Evolutionary conservation across 2,797 vertebrate species (phyloP), one percentile per base, ranked within the genome.

Genomic region (Rhinichthys osculus): DNA sequence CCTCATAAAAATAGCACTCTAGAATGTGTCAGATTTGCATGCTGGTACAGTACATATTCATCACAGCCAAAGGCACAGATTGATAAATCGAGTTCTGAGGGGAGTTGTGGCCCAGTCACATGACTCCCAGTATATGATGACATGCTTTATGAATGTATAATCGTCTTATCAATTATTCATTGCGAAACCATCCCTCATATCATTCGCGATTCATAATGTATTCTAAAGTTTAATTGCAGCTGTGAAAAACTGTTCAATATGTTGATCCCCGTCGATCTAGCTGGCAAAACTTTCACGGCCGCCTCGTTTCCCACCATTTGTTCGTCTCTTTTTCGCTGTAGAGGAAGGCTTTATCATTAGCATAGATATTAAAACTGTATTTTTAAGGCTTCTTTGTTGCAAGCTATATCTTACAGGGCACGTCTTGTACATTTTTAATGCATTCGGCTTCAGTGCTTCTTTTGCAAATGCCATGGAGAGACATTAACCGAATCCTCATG

Each of bases 341-440:
- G 74, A 86, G 83, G 78, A 83, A 78, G 81, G 70, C 59, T 74
- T 82, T 44, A 83, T 73, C 78, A 90, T 90, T 86, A 89, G 77
- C 87, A 88, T 88, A 87, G 82, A 88, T 91, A 89, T 90, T 90
- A 90, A 90, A 90, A 85, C 70, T 80, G 82, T 82, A 74, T 84
- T 86, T 89, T 82, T 50, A 59, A 69, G 59, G 27, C 40, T 54
- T 54, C 35, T 82, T 80, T 87, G 88, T 76, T 85, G 72, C 57
- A 30, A 73, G 73, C 83, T 84, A 77, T 70, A 84, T 78, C 76
- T 84, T 84, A 82, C 71, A 59, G 67, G 59, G 71, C 40, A 50
- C 17, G 57, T 88, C 81, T 83, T 88, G 81, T 79, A 78, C 64
- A 78, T 80, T 85, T 77, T 85, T 88, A 59, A 88, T 83, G 54